These are phyloP conservation scores for Trachythela sp. DNA, from an alignment of 64 coral and sea anemone genomes.

Conservation along the genomic window DNA sequence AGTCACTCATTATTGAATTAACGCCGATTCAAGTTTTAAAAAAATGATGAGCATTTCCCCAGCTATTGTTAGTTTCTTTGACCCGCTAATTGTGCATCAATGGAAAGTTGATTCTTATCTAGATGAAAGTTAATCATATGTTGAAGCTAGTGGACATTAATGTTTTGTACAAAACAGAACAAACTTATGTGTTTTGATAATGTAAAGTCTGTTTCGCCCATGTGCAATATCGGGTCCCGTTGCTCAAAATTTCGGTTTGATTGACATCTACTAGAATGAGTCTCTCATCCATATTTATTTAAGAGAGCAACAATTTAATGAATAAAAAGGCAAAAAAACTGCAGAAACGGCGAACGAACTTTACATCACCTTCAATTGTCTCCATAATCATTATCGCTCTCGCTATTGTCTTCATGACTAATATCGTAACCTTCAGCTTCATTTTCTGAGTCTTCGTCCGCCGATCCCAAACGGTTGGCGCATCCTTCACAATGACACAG, in stretches of 20 bases:
- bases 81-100: not conserved
- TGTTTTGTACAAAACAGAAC: not conserved
- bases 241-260: too few species aligned
- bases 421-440: not conserved
- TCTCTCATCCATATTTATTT: too few species aligned
- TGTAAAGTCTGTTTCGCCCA: too few species aligned
- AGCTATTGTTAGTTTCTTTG: not conserved
- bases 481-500: not conserved
- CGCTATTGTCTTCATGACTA: not conserved
- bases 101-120: not conserved
- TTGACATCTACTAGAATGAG: too few species aligned
- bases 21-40: not conserved
- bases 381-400: not conserved
- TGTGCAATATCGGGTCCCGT: too few species aligned
- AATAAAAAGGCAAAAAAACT: not conserved
- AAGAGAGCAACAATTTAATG: not conserved
- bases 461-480: not conserved
- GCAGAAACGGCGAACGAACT: not conserved
- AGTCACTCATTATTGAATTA: not conserved
- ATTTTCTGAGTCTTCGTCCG: not conserved
- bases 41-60: slow-evolving; percentile 1
- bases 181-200: too few species aligned
- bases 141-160: not conserved
- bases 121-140: not conserved
- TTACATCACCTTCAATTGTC: not conserved